phyloP scores from a whole-genome alignment of 2,888 invertebrate genomes.

The Drosophila tanythrix region DNA sequence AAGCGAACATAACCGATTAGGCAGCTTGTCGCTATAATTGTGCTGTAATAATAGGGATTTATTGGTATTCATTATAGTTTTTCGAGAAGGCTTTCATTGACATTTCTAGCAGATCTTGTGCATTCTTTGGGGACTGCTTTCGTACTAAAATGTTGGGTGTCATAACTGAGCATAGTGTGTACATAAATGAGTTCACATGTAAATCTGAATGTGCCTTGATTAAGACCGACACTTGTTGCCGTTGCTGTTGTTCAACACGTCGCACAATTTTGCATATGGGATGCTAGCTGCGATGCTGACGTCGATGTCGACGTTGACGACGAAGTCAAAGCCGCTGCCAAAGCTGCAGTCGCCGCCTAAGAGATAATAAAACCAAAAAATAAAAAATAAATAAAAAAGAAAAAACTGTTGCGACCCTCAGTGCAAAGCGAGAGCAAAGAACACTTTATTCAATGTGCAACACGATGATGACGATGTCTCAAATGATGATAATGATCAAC shows the following conservation, averaged over 20 bases:
- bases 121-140: background rate
- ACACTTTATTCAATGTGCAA: conserved; percentile 54
- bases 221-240: conserved; percentile 72
- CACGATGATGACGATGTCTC: conserved; percentile 31
- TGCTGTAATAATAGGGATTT: no score
- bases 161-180: background rate
- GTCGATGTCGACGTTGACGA: background rate
- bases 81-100: background rate
- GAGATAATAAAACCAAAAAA: conserved; percentile 14
- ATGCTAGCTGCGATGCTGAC: conserved; percentile 27
- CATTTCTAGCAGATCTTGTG: background rate
- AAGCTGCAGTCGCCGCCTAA: conserved; percentile 4
- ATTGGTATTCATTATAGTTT: background rate
- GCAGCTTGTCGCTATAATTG: background rate
- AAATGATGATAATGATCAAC: conserved; percentile 47
- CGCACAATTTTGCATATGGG: conserved; percentile 62
- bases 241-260: conserved; percentile 43
- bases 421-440: conserved; percentile 57
- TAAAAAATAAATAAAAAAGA: background rate
- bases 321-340: conserved; percentile 11
- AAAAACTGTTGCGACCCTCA: conserved; percentile 54
- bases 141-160: background rate
- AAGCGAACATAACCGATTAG: background rate
- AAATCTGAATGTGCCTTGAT: conserved; percentile 63
- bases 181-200: conserved; percentile 16